A percentile compares a stretch with the other conserved stretches of the same genome.
Evolutionary conservation across 1,140 invertebrate species (phyloP).

Genomic region (Marisa cornuarietis): DNA sequence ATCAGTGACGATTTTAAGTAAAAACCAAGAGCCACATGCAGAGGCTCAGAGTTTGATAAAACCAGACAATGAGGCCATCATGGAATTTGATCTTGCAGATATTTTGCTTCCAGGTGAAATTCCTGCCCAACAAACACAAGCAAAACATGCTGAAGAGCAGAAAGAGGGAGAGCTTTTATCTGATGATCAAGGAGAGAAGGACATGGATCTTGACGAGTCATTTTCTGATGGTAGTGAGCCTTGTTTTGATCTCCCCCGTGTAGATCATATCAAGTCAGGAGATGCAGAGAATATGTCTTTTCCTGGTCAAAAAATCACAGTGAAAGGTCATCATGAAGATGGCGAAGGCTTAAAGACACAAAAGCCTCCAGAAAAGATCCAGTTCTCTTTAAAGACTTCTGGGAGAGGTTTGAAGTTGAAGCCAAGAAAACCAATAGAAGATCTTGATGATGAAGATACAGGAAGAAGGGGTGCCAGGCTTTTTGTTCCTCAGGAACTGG

Average conservation of each 20-base stretch:
- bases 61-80: neutral
- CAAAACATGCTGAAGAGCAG: neutral
- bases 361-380: constrained; percentile 8
- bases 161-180: neutral
- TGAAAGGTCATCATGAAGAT: neutral
- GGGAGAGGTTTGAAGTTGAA: constrained; percentile 10
- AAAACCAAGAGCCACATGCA: too few relatives aligned
- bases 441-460: constrained; percentile 3
- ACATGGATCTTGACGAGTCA: constrained; percentile 16
- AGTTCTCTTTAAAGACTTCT: constrained; percentile 16
- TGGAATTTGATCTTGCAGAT: constrained; percentile 16
- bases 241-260: neutral
- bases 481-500: neutral
- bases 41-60: neutral
- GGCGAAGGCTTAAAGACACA: neutral
- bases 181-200: constrained; percentile 4
- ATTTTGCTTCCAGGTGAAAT: constrained; percentile 18
- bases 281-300: neutral
- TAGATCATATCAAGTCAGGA: neutral
- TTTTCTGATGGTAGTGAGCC: neutral
- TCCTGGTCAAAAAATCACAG: neutral
- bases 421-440: neutral
- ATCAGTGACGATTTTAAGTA: too few relatives aligned
- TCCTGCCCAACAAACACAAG: neutral
- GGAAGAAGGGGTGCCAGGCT: neutral